These are phyloP conservation scores for Automeris io DNA, from an alignment of 2,888 invertebrate species.

Conservation along the genomic window DNA sequence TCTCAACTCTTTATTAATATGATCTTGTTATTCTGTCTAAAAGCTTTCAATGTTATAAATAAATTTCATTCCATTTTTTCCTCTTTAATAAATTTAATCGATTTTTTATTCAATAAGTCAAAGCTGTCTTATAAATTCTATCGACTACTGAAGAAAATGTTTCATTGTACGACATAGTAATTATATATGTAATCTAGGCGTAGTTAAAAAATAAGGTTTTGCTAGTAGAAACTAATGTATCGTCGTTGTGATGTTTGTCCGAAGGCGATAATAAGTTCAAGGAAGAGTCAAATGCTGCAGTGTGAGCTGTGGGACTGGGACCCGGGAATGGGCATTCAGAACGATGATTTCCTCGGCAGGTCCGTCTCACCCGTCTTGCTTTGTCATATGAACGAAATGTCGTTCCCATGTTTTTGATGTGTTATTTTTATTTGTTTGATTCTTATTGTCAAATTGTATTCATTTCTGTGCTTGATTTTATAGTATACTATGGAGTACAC, in stretches of 20 bases:
- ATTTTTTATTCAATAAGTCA: too few species aligned
- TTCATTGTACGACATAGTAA: background rate
- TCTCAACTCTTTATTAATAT: too few species aligned
- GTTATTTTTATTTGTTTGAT: slow-evolving; percentile 23
- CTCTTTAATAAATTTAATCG: too few species aligned
- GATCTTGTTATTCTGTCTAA: too few species aligned
- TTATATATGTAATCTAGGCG: background rate
- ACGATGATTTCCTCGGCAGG: slow-evolving; percentile 92
- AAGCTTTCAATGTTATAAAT: too few species aligned
- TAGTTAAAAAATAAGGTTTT: background rate
- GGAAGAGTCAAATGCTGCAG: slow-evolving; percentile 84
- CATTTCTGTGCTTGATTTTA: background rate
- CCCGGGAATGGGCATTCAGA: slow-evolving; percentile 85
- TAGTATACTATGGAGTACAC: too few species aligned
- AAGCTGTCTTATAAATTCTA: too few species aligned
- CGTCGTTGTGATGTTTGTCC: slow-evolving; percentile 56
- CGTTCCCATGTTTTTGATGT: slow-evolving; percentile 35
- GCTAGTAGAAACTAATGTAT: slow-evolving; percentile 24
- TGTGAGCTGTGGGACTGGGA: slow-evolving; percentile 91
- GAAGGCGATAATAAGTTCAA: slow-evolving; percentile 86
- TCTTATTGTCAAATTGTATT: slow-evolving; percentile 29
- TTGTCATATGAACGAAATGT: slow-evolving; percentile 34
- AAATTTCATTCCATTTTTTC: too few species aligned
- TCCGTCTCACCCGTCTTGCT: slow-evolving; percentile 63
- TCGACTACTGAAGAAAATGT: background rate